Evolutionary conservation across 2,797 vertebrate genomes (phyloP).

Genomic region (Micrastur ruficollis): DNA sequence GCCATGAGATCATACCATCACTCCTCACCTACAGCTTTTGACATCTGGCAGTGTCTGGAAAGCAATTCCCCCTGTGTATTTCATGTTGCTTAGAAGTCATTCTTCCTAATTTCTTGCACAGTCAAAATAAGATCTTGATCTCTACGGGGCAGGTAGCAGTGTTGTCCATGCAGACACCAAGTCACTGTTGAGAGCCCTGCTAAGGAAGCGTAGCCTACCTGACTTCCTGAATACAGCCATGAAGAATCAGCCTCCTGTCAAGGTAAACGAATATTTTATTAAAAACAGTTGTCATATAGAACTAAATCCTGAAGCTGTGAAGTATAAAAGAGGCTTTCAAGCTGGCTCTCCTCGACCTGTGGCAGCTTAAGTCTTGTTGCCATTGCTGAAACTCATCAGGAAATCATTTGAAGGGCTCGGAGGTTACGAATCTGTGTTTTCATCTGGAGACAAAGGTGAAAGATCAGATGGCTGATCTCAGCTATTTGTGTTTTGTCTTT

Average conservation of each 20-base stretch:
- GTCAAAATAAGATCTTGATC: not conserved
- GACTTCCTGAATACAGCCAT: not conserved
- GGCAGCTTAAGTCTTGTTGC: slow-evolving; percentile 15
- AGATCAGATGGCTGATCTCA: slow-evolving; percentile 8
- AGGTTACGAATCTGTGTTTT: slow-evolving; percentile 36
- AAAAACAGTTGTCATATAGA: not conserved
- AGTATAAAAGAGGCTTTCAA: slow-evolving; percentile 27
- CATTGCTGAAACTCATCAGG: not conserved
- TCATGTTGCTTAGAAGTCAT: not conserved
- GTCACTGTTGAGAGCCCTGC: not conserved
- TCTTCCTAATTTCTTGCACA: not conserved
- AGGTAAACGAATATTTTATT: not conserved
- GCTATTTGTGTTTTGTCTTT: slow-evolving; percentile 3
- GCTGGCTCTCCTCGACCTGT: slow-evolving; percentile 21
- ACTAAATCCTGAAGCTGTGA: not conserved
- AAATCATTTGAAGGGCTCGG: slow-evolving; percentile 3
- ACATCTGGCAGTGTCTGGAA: not conserved
- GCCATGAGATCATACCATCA: not conserved
- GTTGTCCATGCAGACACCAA: not conserved
- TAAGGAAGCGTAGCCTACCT: not conserved
- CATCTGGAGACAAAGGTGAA: not conserved
- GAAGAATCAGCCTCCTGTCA: not conserved
- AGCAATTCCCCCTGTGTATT: not conserved
- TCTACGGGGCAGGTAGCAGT: not conserved
- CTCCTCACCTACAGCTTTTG: not conserved